Base-by-base conservation (phyloP, 2,888 invertebrate species). In the Cryptus armator region DNA sequence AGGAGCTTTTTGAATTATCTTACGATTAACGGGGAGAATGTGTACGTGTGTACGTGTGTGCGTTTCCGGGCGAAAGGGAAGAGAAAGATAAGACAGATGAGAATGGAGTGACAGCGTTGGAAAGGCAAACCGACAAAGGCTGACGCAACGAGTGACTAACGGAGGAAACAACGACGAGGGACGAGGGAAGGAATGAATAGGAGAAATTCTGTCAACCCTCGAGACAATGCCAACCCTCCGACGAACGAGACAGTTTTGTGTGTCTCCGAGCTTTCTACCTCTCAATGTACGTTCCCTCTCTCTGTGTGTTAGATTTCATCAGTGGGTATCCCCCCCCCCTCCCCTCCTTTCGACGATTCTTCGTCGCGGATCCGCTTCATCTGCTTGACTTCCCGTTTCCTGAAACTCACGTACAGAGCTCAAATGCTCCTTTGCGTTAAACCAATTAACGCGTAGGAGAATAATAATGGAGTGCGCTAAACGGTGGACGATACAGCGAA, bases 121-220 rank as follows among this genome's bases (percentile, higher is more conserved):
- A 77, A 56, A 67, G 76, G 51, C 76, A 53, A 76, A 66, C 53
- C 51, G 66, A 66, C 76, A 76, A 76, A 75, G 64, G 64, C 48
- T 51, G 32, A 37, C 51, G 32, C 16, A 62, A n/a, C 16, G 32
- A 48, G 62, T 46, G 32, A 44, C 29, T 43, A 46, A 80, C 19
- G 64, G 51, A 44, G 53, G 32, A 51, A 53, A 66, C 12, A 44
- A 44, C 46, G 56, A 37, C 46, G 56, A 24, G 29, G 32, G 14
- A 16, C 12, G 16, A 19, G n/a, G 32, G 43, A 56, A 67, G 67
- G 64, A 64, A 51, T 29, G 56, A 56, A 62, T 16, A 67, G 53
- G 24, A 67, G 76, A 16, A 77, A 37, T 67, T 67, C 76, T 77
- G 76, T 77, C 76, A 77, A 77, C 67, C 43, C 75, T 53, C 56